Percentiles rank a stretch among this genome's conserved stretches.
Evolutionary conservation across 23 tunicate species (phyloP).

Genomic region (Ascidia mentula): DNA sequence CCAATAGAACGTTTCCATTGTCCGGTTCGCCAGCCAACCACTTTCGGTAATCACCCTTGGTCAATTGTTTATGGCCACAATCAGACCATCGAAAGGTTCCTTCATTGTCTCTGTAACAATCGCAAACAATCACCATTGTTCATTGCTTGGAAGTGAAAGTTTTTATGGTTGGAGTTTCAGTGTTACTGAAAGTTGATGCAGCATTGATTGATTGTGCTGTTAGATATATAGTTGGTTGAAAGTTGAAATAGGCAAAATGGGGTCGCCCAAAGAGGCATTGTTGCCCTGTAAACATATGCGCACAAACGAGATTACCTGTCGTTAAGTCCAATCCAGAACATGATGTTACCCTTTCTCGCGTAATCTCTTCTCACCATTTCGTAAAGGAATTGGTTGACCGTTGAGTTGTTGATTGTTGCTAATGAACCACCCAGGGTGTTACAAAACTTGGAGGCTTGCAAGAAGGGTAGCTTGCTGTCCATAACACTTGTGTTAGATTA

Average conservation of each 20-base stretch:
- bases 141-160: too few relatives aligned
- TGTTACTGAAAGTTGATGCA: too few relatives aligned
- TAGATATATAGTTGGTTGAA: too few relatives aligned
- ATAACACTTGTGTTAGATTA: too few relatives aligned
- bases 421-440: not conserved
- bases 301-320: constrained; percentile 9
- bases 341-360: not conserved
- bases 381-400: constrained; percentile 6
- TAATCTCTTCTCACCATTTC: constrained; percentile 7
- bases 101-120: not conserved
- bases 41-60: not conserved
- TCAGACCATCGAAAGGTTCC: not conserved
- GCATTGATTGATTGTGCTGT: too few relatives aligned
- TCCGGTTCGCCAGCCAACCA: constrained; percentile 13
- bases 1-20: constrained; percentile 3
- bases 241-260: too few relatives aligned
- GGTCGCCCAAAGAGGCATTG: too few relatives aligned
- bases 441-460: not conserved
- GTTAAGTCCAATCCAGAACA: constrained; percentile 9
- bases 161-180: too few relatives aligned
- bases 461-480: not conserved
- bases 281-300: too few relatives aligned
- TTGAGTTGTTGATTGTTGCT: not conserved
- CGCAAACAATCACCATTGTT: too few relatives aligned
- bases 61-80: not conserved